Base-by-base conservation (phyloP, 2,797 vertebrate species). In the Distichodus sexfasciatus region DNA sequence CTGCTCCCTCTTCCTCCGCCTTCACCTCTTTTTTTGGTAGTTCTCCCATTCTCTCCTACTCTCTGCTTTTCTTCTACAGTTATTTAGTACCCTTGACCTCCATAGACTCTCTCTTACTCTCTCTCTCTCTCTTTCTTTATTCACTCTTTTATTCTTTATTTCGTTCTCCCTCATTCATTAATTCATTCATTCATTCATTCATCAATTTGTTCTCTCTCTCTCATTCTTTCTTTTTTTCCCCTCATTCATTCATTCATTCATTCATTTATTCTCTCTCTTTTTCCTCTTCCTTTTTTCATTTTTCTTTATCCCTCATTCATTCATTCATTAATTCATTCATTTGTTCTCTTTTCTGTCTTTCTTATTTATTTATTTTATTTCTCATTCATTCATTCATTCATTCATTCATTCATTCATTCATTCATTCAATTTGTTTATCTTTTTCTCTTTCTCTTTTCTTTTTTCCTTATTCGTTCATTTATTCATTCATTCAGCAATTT, bases 51-150 rank as follows among this genome's bases (percentile, higher is more conserved):
- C 24, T 10, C 2, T 21, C 51, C 10, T 4, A 36, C 14, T 19
- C 10, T 50, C 5, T 50, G n/a, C 31, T 19, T 53, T 41, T 26
- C 23, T 1, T 21, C n/a, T 64, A 15, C 35, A 36, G n/a, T 69
- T 48, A 59, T 26, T 55, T 66, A 40, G 43, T 66, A 12, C 14
- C 28, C 59, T 29, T 75, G 62, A 71, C 63, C 57, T 29, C 8
- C 17, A 29, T 6, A 50, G 33, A 33, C 40, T 17, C 43, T 58
- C 47, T 47, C 41, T 54, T 14, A n/a, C 33, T 60, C 43, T 21
- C 41, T 68, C 47, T 15, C 43, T 24, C 31, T 58, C 43, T 63
- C 53, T 63, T 43, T 55, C 50, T 65, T n/a, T n/a, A n/a, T 23
- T 61, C 50, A 23, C 46, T 44, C 36, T 48, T n/a, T 36, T 46